Base-by-base conservation (phyloP, 37 sponge, comb jelly and placozoan species). In the Aphrocallistes beatrix region DNA sequence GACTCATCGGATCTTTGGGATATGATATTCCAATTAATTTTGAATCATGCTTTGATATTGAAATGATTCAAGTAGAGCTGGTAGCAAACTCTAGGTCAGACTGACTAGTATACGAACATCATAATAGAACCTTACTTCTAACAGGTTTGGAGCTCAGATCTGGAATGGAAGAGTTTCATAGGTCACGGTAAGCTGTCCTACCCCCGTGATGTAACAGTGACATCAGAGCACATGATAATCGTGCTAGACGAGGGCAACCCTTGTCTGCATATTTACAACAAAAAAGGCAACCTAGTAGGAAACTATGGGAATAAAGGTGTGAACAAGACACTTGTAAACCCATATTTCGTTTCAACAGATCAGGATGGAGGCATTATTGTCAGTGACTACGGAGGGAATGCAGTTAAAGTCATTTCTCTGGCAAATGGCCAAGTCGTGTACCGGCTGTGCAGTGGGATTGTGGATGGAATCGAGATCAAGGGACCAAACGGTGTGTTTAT, bases 261-360 rank as follows among this genome's bases (percentile, higher is more conserved):
- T 30, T 60, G 75, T 60, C 75, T 60, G 34, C 75, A 60, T 60
- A 60, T 60, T 6, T 60, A 60, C 75, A 60, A 60, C 75, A 3
- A 25, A 19, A 60, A 60, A 13, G 75, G 75, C 28, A 60, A 60
- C 75, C 75, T 60, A 13, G 75, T 60, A 13, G 75, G 75, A 30
- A 60, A 60, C 75, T 60, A 60, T 30, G 75, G 75, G 25, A 60
- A 19, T 30, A 3, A 30, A 30, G 75, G 75, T 6, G 28, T 30
- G 34, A 13, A 13, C 17, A 60, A 60, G 75, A 13, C 17, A 6
- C 75, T 60, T 6, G 75, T 60, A 6, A 60, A 60, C 75, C 75
- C 75, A 19, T 60, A 25, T 30, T 60, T 60, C n/a, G n/a, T 60
- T 25, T 19, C 75, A 13, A 13, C 75, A 30, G 75, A 60, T 13